Base-by-base conservation (phyloP, 2,797 vertebrate species). In the Decapterus maruadsi region DNA sequence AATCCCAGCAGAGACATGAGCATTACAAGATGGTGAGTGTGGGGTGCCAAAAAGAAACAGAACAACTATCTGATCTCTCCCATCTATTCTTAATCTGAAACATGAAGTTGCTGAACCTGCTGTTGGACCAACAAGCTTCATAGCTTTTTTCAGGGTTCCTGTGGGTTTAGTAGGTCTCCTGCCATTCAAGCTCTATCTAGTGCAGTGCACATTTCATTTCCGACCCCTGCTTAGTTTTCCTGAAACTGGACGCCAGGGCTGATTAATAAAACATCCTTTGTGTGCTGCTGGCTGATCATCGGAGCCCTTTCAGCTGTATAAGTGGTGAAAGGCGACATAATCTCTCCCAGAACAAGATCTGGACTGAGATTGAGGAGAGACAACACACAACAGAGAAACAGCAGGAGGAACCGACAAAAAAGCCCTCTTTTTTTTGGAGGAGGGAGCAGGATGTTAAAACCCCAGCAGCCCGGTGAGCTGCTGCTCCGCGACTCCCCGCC, bases 311-410 rank as follows among this genome's bases (percentile, higher is more conserved):
- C 91, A 89, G 94, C 83, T 91, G 93, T 83, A 90, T 89, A 94
- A 94, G 92, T 93, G 94, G 89, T 94, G 94, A 96, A 94, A 94
- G 94, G 94, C 87, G 92, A 92, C 93, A 93, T 93, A 94, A 94
- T 94, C 93, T 91, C 58, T 77, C 68, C 62, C 74, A 87, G 81
- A 92, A 93, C 91, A 92, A 90, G 93, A 93, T 93, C 91, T 71
- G 76, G 87, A 72, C 94, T 85, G 95, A 95, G 95, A 96, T 95
- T 95, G 91, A 93, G 80, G 77, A 43, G 38, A 31, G 50, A 26
- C 71, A 66, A 66, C 67, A 65, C 31, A 73, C 31, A 74, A 65
- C 34, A 56, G 67, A 77, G 67, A 77, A 12, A 67, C 74, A 63
- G 34, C 59, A 46, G 64, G 50, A 68, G 61, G 26, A 72, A 36